phyloP scores from a whole-genome alignment of 2,113 vertebrate species.

The Colistium nudipinnis region DNA sequence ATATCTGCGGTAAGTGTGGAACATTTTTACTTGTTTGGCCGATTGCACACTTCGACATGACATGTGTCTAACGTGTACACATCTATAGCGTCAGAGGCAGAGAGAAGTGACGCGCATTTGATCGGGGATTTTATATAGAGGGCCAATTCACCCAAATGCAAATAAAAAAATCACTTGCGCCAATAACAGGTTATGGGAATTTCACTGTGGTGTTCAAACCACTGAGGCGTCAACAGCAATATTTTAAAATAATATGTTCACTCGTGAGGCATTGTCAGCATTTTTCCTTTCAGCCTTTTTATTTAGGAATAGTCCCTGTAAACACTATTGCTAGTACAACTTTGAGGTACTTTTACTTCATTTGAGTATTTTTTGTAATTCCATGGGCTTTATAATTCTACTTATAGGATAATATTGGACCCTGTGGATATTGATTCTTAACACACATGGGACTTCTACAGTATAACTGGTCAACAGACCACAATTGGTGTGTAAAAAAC shows the following conservation, averaged over 20 bases:
- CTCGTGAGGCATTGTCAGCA: neutral
- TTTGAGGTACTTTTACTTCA: neutral
- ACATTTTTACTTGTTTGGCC: constrained; percentile 12
- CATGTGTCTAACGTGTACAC: neutral
- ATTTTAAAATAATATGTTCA: no score
- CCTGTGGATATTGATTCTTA: no score
- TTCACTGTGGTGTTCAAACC: neutral
- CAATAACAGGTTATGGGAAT: neutral
- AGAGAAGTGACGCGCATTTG: neutral
- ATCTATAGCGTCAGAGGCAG: neutral
- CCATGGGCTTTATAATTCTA: no score
- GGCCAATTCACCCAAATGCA: neutral
- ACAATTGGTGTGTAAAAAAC: no score
- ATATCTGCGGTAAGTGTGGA: constrained; percentile 7
- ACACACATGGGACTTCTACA: no score
- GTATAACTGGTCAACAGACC: no score
- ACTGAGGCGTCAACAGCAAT: constrained; percentile 12
- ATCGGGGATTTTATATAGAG: no score
- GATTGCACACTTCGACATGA: neutral
- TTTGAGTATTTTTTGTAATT: no score
- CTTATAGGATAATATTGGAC: no score
- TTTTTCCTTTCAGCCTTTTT: constrained; percentile 7
- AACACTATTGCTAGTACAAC: neutral
- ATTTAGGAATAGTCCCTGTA: neutral
- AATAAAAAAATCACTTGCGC: neutral